Evolutionary conservation across 2,113 vertebrate species (phyloP).

Genomic region (Corynorhinus townsendii): DNA sequence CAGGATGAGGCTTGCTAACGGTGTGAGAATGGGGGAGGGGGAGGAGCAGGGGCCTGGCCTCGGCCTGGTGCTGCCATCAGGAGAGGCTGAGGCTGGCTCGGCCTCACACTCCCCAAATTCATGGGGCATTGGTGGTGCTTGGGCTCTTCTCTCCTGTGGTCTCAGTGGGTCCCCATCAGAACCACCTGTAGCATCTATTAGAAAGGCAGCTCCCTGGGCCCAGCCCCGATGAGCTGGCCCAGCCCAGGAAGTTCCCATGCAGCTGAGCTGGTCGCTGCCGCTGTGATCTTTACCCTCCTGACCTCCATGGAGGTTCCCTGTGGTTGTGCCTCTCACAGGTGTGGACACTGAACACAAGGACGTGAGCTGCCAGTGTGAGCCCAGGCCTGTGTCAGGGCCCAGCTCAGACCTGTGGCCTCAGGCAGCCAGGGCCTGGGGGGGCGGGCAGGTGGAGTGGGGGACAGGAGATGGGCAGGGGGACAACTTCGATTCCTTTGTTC

Average conservation of each 20-base stretch:
- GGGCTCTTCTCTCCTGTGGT: accelerated
- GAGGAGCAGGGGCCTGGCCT: accelerated
- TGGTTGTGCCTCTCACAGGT: neutral
- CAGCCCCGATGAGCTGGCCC: accelerated
- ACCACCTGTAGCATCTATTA: too few species aligned
- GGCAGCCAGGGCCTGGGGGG: neutral
- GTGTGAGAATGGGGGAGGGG: neutral
- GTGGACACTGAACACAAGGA: neutral
- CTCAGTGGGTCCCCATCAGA: neutral
- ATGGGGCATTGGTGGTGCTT: accelerated
- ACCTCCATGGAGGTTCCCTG: accelerated
- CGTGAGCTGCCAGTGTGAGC: neutral
- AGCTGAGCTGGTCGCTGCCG: accelerated
- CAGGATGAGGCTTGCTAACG: too few species aligned
- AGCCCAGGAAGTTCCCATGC: accelerated
- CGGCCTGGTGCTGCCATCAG: accelerated
- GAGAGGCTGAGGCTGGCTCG: accelerated
- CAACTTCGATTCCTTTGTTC: neutral
- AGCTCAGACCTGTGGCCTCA: neutral
- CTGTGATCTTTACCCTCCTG: accelerated
- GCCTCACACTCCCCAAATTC: accelerated
- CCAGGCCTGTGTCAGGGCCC: neutral
- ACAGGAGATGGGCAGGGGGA: accelerated
- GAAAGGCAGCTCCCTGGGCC: neutral
- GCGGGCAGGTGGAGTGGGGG: accelerated